Evolutionary conservation across 2,113 vertebrate species (phyloP).

Genomic region (Lota lota): DNA sequence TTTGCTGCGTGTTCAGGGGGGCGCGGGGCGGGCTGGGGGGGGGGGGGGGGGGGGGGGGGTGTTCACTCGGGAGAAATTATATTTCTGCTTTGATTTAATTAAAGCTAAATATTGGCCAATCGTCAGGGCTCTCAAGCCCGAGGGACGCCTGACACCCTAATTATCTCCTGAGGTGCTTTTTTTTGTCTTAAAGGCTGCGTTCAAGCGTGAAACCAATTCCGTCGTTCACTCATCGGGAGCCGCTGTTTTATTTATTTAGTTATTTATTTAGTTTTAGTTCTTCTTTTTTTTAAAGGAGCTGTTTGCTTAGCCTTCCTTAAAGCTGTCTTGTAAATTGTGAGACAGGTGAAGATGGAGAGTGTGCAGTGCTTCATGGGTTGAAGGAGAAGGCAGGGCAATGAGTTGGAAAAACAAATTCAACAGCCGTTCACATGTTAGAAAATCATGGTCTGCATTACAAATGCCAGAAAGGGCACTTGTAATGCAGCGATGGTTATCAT

Average conservation of each 20-base stretch:
- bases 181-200: constrained; percentile 77
- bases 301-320: constrained; percentile 60
- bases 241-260: constrained; percentile 41
- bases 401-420: constrained; percentile 48
- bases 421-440: constrained; percentile 16
- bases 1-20: constrained; percentile 45
- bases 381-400: no score
- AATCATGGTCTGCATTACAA: no score
- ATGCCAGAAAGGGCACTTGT: constrained; percentile 19
- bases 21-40: no score
- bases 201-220: constrained; percentile 78
- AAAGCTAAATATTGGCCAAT: constrained; percentile 80
- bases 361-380: no score
- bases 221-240: constrained; percentile 64
- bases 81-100: constrained; percentile 83
- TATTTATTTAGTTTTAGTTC: constrained; percentile 23
- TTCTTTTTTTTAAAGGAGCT: constrained; percentile 22
- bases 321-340: constrained; percentile 30
- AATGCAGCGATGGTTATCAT: constrained; percentile 20
- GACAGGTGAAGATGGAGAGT: not conserved
- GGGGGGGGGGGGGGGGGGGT: constrained; percentile 7
- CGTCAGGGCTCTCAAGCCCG: constrained; percentile 60
- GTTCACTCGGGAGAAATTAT: constrained; percentile 77
- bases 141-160: constrained; percentile 77
- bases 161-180: constrained; percentile 78